These are phyloP conservation scores for Dicycla oo DNA, from an alignment of 2,888 invertebrate genomes.

Conservation along the genomic window DNA sequence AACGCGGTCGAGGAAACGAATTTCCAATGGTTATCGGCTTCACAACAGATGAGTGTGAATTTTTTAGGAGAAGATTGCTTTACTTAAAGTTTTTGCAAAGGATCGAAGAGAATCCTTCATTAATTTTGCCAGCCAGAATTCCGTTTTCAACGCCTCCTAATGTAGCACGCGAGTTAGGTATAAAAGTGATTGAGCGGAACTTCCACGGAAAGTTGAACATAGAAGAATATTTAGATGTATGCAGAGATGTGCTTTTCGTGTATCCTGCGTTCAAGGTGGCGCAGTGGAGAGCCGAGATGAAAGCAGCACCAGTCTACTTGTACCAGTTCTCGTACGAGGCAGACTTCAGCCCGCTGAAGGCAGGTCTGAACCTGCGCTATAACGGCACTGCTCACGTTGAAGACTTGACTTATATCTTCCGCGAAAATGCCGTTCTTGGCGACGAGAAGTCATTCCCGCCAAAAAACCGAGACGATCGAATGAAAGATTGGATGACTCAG, in stretches of 20 bases:
- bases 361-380: slow-evolving; percentile 65
- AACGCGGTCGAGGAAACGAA: slow-evolving; percentile 66
- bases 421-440: slow-evolving; percentile 63
- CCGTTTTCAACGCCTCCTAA: slow-evolving; percentile 46
- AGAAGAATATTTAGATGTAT: slow-evolving; percentile 53
- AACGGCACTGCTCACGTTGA: slow-evolving; percentile 82
- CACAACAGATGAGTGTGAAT: slow-evolving; percentile 59
- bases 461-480: slow-evolving; percentile 54
- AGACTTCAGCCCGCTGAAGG: slow-evolving; percentile 79
- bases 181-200: slow-evolving; percentile 56
- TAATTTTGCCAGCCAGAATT: slow-evolving; percentile 59
- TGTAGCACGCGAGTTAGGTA: slow-evolving; percentile 50
- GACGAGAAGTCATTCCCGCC: slow-evolving; percentile 40
- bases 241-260: slow-evolving; percentile 59
- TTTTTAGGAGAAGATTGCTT: slow-evolving; percentile 37
- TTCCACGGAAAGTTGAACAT: slow-evolving; percentile 57
- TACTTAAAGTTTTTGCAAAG: slow-evolving; percentile 45
- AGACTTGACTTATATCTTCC: slow-evolving; percentile 85
- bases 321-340: slow-evolving; percentile 86
- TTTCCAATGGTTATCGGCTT: slow-evolving; percentile 67
- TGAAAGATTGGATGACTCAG: slow-evolving; percentile 62
- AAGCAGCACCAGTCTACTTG: slow-evolving; percentile 79
- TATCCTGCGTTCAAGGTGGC: slow-evolving; percentile 69
- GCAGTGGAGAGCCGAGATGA: slow-evolving; percentile 54
- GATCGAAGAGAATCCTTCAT: slow-evolving; percentile 68